Conservation (phyloP, 2,888 invertebrate genomes). For the Acanthacorydalis orientalis region DNA sequence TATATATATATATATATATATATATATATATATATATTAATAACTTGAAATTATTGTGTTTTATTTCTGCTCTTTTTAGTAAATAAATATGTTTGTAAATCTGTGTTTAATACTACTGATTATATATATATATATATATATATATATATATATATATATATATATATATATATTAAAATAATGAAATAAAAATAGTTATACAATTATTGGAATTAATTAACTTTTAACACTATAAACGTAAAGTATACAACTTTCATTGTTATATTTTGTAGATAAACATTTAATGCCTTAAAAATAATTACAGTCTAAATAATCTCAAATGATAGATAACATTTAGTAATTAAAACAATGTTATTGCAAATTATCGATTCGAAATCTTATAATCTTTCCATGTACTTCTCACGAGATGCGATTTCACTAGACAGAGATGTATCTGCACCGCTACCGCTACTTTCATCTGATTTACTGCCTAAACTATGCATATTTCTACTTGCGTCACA, state of each 20-base stretch:
- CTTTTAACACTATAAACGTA: background rate
- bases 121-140: conserved; percentile 12
- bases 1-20: no score
- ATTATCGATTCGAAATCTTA: background rate
- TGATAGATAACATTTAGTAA: background rate
- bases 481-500: conserved; percentile 35
- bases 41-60: no score
- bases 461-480: conserved; percentile 18
- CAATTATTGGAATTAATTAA: background rate
- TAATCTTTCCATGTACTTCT: conserved; percentile 15
- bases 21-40: no score
- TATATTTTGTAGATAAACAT: no score
- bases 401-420: conserved; percentile 16
- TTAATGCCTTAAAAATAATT: background rate
- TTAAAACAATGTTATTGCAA: background rate
- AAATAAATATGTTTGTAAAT: no score
- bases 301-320: background rate
- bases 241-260: background rate
- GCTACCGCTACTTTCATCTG: conserved; percentile 9
- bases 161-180: background rate
- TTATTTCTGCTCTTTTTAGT: conserved; percentile 2
- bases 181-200: background rate
- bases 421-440: conserved; percentile 8
- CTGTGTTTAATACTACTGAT: no score
- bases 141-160: conserved; percentile 6